Percentiles rank a stretch among this genome's conserved stretches.
Conservation (phyloP, 2,888 invertebrate genomes). For the Drosophila peninsularis region DNA sequence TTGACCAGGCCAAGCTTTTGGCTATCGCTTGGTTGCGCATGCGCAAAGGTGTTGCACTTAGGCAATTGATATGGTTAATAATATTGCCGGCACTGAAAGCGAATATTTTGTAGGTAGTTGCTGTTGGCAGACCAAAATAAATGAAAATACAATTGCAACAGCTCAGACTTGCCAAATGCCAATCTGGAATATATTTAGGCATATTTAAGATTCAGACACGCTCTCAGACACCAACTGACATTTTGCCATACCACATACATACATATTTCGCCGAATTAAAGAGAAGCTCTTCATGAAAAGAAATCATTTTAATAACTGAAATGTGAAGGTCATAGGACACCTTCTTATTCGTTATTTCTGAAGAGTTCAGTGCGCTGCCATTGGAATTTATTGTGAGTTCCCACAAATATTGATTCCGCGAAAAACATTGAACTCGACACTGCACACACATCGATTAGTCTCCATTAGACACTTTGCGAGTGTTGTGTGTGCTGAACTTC, state of each 20-base stretch:
- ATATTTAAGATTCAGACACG: not conserved
- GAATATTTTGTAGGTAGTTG: no score
- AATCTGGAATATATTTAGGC: not conserved
- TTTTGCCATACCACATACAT: not conserved
- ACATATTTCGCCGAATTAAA: no score
- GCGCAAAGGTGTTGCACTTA: conserved; percentile 65
- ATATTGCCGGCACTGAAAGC: conserved; percentile 58
- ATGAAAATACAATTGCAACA: conserved; percentile 38
- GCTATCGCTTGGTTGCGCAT: conserved; percentile 53
- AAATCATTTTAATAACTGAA: not conserved
- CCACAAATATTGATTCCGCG: conserved; percentile 2
- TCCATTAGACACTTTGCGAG: conserved; percentile 36
- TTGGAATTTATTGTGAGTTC: conserved; percentile 10
- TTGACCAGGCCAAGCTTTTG: conserved; percentile 30
- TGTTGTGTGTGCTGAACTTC: conserved; percentile 53
- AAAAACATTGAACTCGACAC: conserved; percentile 48
- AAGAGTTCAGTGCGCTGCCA: conserved; percentile 2
- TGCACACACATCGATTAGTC: conserved; percentile 17
- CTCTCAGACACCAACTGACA: not conserved
- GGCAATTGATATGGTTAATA: conserved; percentile 68
- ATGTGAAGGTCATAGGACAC: not conserved
- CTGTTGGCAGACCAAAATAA: conserved; percentile 17
- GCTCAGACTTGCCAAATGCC: not conserved
- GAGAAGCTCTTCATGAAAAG: not conserved
- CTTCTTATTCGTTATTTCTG: not conserved